phyloP scores from a whole-genome alignment of 2,888 invertebrate genomes.

The Amblyjoppa fuscipennis region DNA sequence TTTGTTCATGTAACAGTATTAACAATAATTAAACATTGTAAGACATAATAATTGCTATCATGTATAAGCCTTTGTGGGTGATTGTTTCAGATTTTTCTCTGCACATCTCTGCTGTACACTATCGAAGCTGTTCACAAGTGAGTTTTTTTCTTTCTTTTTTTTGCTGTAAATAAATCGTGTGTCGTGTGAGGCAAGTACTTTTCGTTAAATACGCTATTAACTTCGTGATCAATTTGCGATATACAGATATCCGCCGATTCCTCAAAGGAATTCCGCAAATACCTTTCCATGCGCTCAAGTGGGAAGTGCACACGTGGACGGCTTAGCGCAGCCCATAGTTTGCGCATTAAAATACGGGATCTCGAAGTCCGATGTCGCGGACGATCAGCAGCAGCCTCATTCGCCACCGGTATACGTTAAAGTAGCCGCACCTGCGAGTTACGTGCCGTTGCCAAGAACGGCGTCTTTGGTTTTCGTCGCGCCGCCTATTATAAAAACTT shows the following conservation, averaged over 20 bases:
- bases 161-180: background rate
- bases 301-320: conserved; percentile 47
- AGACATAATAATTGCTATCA: background rate
- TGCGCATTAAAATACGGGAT: conserved; percentile 70
- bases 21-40: too few species aligned
- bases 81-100: conserved; percentile 51
- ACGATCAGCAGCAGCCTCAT: conserved; percentile 30
- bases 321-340: conserved; percentile 69
- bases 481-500: conserved; percentile 76
- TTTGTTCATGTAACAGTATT: too few species aligned
- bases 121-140: conserved; percentile 48
- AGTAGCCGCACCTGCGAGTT: conserved; percentile 72
- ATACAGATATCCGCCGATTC: conserved; percentile 35
- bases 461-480: conserved; percentile 76
- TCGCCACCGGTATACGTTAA: conserved; percentile 72
- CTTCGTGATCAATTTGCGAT: background rate
- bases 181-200: too few species aligned
- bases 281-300: conserved; percentile 73
- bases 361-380: conserved; percentile 6
- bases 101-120: conserved; percentile 26
- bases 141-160: conserved; percentile 7
- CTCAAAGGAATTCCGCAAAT: conserved; percentile 22
- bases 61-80: background rate
- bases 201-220: background rate
- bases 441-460: conserved; percentile 73